Evolutionary conservation across 2,888 invertebrate genomes (phyloP).

Genomic region (Callinectes sapidus): DNA sequence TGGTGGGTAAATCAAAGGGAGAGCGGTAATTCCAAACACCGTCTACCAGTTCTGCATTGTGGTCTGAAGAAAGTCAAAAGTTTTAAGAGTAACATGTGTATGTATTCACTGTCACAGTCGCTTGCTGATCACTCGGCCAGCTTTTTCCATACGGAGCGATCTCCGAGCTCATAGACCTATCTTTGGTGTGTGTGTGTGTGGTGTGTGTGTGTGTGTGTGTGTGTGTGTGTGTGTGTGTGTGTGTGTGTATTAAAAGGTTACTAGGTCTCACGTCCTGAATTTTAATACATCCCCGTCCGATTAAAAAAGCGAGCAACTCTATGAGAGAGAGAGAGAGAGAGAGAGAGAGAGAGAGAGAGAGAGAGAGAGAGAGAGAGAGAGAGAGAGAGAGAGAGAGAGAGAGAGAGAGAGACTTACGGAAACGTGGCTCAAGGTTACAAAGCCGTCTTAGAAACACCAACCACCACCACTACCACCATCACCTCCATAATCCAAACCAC

Average conservation of each 20-base stretch:
- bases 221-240: conserved; percentile 15
- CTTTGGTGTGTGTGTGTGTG: background rate
- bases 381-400: conserved; percentile 29
- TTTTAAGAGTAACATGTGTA: no score
- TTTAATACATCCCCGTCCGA: background rate
- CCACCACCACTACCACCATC: background rate
- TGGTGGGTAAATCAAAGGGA: no score
- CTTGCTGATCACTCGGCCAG: no score
- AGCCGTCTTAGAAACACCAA: background rate
- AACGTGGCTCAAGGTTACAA: background rate
- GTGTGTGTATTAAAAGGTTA: conserved; percentile 21
- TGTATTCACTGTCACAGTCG: no score
- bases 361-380: conserved; percentile 30
- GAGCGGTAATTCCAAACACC: background rate
- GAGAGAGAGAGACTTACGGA: conserved; percentile 27
- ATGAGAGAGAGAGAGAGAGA: background rate
- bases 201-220: conserved; percentile 33
- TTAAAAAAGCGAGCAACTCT: background rate
- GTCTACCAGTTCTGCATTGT: background rate
- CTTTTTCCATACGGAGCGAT: no score
- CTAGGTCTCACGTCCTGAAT: background rate
- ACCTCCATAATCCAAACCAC: background rate
- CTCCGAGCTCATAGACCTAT: no score
- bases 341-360: conserved; percentile 25
- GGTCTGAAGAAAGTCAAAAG: background rate